These are phyloP conservation scores for Carapus acus DNA, from an alignment of 2,797 vertebrate species.

Conservation along the genomic window DNA sequence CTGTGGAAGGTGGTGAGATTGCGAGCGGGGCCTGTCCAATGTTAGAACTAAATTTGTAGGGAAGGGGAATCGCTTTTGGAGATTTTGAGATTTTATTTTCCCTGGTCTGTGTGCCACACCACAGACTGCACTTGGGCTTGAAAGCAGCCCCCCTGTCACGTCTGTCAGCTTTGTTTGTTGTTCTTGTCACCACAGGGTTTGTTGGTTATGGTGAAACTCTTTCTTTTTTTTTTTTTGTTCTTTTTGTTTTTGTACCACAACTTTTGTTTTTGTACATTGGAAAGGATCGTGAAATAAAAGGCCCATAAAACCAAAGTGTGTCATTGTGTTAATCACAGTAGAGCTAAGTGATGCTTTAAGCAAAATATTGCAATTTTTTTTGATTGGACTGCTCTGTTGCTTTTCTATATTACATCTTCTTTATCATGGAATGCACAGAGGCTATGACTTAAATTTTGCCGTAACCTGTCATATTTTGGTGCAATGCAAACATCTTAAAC, in stretches of 20 bases:
- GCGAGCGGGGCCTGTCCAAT: slow-evolving; percentile 61
- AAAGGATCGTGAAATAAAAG: slow-evolving; percentile 79
- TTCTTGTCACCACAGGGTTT: slow-evolving; percentile 49
- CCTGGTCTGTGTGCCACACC: slow-evolving; percentile 58
- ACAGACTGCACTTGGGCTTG: slow-evolving; percentile 70
- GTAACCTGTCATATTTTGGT: no score
- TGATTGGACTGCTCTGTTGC: no score
- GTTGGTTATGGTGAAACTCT: slow-evolving; percentile 52
- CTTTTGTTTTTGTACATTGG: slow-evolving; percentile 79
- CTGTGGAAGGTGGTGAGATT: slow-evolving; percentile 57
- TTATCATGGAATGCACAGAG: no score
- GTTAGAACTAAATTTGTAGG: slow-evolving; percentile 52
- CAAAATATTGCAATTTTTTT: no score
- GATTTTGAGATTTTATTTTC: slow-evolving; percentile 59
- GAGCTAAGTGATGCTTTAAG: background rate
- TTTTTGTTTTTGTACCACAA: slow-evolving; percentile 55
- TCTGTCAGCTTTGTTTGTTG: slow-evolving; percentile 47
- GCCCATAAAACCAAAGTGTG: slow-evolving; percentile 66
- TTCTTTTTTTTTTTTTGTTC: slow-evolving; percentile 26
- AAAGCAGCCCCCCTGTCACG: slow-evolving; percentile 59
- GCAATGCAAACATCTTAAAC: no score
- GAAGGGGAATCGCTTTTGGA: slow-evolving; percentile 61
- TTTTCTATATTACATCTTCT: no score
- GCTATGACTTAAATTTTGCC: no score
- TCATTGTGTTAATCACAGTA: slow-evolving; percentile 17